These are phyloP conservation scores for Harpegnathos saltator DNA, from an alignment of 1,140 invertebrate genomes.

Conservation along the genomic window DNA sequence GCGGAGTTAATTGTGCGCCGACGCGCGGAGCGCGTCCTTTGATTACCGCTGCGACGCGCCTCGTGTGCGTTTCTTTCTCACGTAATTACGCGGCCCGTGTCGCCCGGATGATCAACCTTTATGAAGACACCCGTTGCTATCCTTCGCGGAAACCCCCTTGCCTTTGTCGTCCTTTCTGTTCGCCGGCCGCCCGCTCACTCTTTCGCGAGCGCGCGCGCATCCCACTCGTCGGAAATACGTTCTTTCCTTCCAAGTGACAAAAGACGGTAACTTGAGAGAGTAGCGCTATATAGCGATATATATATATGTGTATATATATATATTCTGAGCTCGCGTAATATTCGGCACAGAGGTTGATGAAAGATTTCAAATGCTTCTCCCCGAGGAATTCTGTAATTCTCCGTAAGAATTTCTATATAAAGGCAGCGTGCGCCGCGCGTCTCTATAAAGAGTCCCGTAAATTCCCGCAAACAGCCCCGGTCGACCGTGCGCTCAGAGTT, in stretches of 20 bases:
- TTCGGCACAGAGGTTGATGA: constrained; percentile 7
- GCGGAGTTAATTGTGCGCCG: constrained; percentile 40
- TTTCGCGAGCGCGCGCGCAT: background rate
- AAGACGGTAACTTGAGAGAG: constrained; percentile 23
- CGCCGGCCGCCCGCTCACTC: background rate
- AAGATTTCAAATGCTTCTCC: constrained; percentile 13
- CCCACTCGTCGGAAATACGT: constrained; percentile 46
- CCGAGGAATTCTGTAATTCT: background rate
- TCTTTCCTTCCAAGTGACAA: constrained; percentile 23
- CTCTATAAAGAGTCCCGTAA: background rate
- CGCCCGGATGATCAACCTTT: constrained; percentile 44
- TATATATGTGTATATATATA: no score
- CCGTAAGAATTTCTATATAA: background rate
- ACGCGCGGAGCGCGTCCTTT: constrained; percentile 27
- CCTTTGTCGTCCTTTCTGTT: constrained; percentile 8
- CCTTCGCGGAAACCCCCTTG: constrained; percentile 15
- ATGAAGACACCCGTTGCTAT: constrained; percentile 23
- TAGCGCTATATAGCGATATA: no score
- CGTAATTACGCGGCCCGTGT: constrained; percentile 60
- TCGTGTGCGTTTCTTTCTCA: constrained; percentile 26
- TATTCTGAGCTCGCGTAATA: constrained; percentile 43
- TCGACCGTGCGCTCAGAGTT: background rate
- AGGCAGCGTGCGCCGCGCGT: no score
- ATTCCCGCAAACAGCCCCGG: background rate
- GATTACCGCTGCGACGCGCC: constrained; percentile 35